phyloP scores from a whole-genome alignment of 64 coral and sea anemone genomes.

The Montipora capricornis region DNA sequence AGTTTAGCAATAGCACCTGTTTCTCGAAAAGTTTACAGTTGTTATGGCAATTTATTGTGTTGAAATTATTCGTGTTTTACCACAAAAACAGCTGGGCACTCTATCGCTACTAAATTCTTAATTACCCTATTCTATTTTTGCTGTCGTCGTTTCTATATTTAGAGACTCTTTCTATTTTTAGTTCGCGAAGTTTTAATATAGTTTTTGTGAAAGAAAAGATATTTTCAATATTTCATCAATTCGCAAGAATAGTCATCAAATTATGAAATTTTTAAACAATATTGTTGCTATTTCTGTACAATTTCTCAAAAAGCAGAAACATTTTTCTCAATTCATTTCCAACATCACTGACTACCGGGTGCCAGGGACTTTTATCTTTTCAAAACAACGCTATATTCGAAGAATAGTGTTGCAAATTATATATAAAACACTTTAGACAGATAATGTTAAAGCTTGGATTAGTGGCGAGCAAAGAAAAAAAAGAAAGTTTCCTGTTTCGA shows the following conservation, averaged over 20 bases:
- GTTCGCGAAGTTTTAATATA: background rate
- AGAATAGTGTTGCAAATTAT: background rate
- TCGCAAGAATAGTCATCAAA: background rate
- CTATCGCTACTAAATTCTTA: constrained; percentile 28
- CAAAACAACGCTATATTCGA: background rate
- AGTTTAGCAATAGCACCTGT: constrained; percentile 22
- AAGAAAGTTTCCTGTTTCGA: background rate
- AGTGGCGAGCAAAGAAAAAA: background rate
- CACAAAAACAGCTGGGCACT: constrained; percentile 40
- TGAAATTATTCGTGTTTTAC: constrained; percentile 45
- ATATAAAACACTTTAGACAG: background rate
- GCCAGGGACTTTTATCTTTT: background rate
- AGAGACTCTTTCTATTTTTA: constrained; percentile 33
- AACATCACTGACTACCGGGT: background rate
- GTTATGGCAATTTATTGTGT: background rate
- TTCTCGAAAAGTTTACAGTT: constrained; percentile 2
- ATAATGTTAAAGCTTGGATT: background rate
- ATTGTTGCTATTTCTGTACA: background rate
- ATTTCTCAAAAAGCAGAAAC: background rate
- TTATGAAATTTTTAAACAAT: background rate
- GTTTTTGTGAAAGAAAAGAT: background rate
- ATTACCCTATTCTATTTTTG: constrained; percentile 42
- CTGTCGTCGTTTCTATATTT: constrained; percentile 13
- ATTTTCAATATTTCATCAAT: background rate
- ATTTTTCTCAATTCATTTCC: background rate